Percentiles rank a stretch among this genome's conserved stretches.
Evolutionary conservation across 2,113 vertebrate species (phyloP).

Genomic region (Sialia sialis): DNA sequence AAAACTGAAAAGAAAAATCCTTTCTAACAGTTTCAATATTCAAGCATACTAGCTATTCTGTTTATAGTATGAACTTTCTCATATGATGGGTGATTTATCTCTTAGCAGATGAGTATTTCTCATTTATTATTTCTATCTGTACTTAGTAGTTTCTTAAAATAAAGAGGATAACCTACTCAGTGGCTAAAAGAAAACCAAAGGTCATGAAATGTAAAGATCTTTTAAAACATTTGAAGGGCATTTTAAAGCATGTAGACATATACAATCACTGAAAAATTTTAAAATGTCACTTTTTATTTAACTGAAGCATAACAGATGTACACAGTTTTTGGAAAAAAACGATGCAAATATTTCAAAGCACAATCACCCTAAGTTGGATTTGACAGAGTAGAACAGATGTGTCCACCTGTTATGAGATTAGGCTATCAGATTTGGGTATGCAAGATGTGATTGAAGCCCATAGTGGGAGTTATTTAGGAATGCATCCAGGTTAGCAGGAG

Average conservation of each 20-base stretch:
- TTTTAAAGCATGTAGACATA: neutral
- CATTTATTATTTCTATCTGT: neutral
- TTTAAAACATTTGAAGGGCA: neutral
- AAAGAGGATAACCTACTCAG: neutral
- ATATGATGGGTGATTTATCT: neutral
- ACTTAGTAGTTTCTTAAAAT: neutral
- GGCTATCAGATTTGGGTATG: slow-evolving; percentile 33
- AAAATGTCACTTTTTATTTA: neutral
- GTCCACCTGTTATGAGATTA: slow-evolving; percentile 70
- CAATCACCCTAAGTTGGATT: slow-evolving; percentile 50
- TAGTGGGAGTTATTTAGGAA: slow-evolving; percentile 57
- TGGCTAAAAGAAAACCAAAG: neutral
- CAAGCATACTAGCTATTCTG: neutral
- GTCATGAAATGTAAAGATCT: neutral
- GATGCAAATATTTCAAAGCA: slow-evolving; percentile 64
- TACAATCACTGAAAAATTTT: neutral
- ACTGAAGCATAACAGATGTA: slow-evolving; percentile 55
- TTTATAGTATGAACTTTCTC: neutral
- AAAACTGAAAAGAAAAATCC: neutral
- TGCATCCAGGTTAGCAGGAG: slow-evolving; percentile 56
- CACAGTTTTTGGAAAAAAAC: slow-evolving; percentile 36
- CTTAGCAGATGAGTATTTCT: neutral
- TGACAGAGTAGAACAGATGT: slow-evolving; percentile 69
- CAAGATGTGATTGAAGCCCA: slow-evolving; percentile 40
- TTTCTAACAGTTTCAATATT: neutral